These are phyloP conservation scores for Ctenochaetus hawaiiensis DNA, from an alignment of 2,797 vertebrate species.

Conservation along the genomic window DNA sequence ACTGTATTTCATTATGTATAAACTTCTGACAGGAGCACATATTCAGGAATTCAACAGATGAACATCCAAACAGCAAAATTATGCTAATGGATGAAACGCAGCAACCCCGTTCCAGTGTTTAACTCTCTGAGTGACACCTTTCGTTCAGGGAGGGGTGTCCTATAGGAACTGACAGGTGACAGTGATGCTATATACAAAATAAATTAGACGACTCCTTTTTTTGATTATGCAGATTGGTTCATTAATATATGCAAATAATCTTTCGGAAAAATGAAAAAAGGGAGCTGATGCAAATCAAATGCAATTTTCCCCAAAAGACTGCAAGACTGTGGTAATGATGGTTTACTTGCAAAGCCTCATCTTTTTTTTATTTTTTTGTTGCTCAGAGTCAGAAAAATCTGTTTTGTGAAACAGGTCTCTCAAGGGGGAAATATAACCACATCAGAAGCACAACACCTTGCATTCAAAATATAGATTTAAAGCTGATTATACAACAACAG, in stretches of 20 bases:
- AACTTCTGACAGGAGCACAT: slow-evolving; percentile 2
- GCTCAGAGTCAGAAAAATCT: slow-evolving; percentile 23
- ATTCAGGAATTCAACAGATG: neutral
- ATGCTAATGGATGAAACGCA: slow-evolving; percentile 10
- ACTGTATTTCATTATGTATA: neutral
- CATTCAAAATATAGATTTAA: slow-evolving; percentile 43
- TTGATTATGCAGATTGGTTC: slow-evolving; percentile 55
- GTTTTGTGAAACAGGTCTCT: neutral
- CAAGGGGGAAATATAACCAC: neutral
- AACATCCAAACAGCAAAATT: slow-evolving; percentile 23
- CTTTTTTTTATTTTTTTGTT: neutral
- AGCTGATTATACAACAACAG: slow-evolving; percentile 27
- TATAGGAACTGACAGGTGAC: slow-evolving; percentile 42
- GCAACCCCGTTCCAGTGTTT: slow-evolving; percentile 22
- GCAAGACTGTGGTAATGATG: slow-evolving; percentile 5
- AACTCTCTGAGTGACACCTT: slow-evolving; percentile 44
- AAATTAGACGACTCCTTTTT: neutral
- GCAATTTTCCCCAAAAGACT: slow-evolving; percentile 34
- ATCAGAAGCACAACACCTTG: slow-evolving; percentile 5
- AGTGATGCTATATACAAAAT: slow-evolving; percentile 3
- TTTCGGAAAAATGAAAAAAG: neutral
- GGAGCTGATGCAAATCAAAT: slow-evolving; percentile 57
- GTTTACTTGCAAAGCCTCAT: neutral
- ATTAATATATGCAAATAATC: slow-evolving; percentile 54
- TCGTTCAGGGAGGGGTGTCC: neutral